Percentiles rank a stretch among this genome's conserved stretches.
phyloP scores from a whole-genome alignment of 2,797 vertebrate species.

The Pseudotriccus pelzelni region DNA sequence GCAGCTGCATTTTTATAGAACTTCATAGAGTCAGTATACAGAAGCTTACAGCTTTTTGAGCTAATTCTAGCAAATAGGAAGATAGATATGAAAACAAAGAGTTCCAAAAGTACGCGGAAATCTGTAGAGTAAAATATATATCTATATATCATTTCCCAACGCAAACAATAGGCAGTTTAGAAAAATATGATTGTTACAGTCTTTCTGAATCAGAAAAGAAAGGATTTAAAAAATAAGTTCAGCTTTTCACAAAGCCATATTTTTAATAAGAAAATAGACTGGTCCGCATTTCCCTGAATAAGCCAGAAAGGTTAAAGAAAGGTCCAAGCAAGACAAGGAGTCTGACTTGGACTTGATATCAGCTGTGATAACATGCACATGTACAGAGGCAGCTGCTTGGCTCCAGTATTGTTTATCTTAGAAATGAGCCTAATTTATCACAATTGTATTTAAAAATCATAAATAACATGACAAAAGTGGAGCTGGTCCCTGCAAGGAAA shows the following conservation, averaged over 20 bases:
- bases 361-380: constrained; percentile 57
- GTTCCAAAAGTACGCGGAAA: constrained; percentile 21
- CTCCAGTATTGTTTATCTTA: constrained; percentile 50
- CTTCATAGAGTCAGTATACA: background rate
- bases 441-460: constrained; percentile 60
- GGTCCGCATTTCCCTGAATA: constrained; percentile 18
- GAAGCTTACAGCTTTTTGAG: background rate
- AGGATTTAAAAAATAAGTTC: background rate
- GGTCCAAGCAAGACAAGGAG: constrained; percentile 40
- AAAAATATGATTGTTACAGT: constrained; percentile 40
- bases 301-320: constrained; percentile 62
- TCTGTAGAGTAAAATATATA: constrained; percentile 74
- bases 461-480: constrained; percentile 27
- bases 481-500: constrained; percentile 57
- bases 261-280: constrained; percentile 29
- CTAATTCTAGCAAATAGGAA: background rate
- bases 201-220: constrained; percentile 30
- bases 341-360: constrained; percentile 42
- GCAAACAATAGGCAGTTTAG: constrained; percentile 52
- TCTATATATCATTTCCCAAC: constrained; percentile 56
- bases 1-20: background rate
- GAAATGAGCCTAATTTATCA: constrained; percentile 59
- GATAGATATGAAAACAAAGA: constrained; percentile 9
- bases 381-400: constrained; percentile 53
- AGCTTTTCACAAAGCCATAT: constrained; percentile 1